These are phyloP conservation scores for Microcebus murinus DNA, from an alignment of 2,113 vertebrate species.

Conservation along the genomic window DNA sequence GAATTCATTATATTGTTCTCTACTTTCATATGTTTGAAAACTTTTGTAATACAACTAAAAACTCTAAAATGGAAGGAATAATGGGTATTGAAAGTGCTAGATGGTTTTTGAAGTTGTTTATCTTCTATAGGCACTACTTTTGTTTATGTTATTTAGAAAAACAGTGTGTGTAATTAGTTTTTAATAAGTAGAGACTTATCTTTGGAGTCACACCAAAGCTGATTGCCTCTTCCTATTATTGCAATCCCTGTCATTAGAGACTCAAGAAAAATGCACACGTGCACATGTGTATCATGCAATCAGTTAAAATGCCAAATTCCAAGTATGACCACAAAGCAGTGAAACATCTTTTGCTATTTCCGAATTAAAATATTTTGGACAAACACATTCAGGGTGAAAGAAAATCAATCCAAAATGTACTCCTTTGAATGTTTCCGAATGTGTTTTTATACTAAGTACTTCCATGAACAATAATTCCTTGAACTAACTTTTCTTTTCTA, in stretches of 20 bases:
- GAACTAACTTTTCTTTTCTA: conserved; percentile 71
- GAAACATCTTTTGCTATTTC: neutral
- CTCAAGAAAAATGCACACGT: too few species aligned
- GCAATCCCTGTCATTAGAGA: neutral
- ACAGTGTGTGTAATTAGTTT: too few species aligned
- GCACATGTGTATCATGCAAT: accelerated
- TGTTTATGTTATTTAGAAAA: too few species aligned
- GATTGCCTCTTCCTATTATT: too few species aligned
- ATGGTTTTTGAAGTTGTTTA: neutral
- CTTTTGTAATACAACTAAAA: too few species aligned
- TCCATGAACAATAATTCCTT: neutral
- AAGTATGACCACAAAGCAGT: neutral
- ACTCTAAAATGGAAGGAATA: neutral
- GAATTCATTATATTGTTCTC: too few species aligned
- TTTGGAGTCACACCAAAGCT: too few species aligned
- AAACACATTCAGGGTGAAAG: neutral
- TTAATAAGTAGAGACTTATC: too few species aligned
- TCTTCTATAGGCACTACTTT: neutral
- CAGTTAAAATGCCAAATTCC: neutral
- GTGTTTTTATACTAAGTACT: neutral
- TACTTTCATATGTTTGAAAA: too few species aligned
- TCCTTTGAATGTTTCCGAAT: neutral
- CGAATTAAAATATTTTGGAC: neutral
- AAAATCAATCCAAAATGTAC: neutral
- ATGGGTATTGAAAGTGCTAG: neutral